These are phyloP conservation scores for Neodiprion lecontei DNA, from an alignment of 1,140 invertebrate genomes.

Conservation along the genomic window DNA sequence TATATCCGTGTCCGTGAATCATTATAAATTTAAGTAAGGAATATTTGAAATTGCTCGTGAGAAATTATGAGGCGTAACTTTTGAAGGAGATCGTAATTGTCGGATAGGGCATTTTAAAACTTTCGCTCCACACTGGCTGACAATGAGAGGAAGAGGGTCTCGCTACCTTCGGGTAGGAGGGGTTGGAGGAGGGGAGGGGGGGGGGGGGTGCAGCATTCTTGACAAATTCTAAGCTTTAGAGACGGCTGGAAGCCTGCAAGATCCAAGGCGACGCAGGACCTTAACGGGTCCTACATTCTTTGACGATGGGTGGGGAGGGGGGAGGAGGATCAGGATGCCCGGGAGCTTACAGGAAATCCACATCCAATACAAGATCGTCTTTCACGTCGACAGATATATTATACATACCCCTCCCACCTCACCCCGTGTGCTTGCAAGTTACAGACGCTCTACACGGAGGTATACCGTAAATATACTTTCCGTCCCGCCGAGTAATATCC, in stretches of 20 bases:
- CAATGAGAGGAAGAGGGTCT: neutral
- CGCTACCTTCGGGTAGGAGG: neutral
- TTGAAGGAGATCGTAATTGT: neutral
- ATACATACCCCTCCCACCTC: neutral
- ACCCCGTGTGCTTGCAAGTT: neutral
- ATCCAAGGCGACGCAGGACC: neutral
- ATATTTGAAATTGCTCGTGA: constrained; percentile 1
- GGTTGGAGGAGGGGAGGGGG: neutral
- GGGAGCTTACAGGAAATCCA: neutral
- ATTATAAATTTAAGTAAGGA: neutral
- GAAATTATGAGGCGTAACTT: neutral
- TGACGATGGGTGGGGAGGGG: neutral
- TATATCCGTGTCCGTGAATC: no score
- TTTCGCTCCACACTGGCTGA: neutral
- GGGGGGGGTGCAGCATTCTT: neutral
- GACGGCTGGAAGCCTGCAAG: neutral
- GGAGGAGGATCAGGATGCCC: neutral
- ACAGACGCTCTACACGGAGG: no score
- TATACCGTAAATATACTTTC: no score
- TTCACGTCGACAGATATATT: no score
- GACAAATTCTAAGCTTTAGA: neutral
- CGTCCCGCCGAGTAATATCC: no score
- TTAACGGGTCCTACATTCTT: neutral
- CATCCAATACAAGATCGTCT: no score
- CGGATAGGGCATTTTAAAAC: constrained; percentile 1